Base-by-base conservation (phyloP, 1,140 invertebrate species). In the Steinernema feltiae region DNA sequence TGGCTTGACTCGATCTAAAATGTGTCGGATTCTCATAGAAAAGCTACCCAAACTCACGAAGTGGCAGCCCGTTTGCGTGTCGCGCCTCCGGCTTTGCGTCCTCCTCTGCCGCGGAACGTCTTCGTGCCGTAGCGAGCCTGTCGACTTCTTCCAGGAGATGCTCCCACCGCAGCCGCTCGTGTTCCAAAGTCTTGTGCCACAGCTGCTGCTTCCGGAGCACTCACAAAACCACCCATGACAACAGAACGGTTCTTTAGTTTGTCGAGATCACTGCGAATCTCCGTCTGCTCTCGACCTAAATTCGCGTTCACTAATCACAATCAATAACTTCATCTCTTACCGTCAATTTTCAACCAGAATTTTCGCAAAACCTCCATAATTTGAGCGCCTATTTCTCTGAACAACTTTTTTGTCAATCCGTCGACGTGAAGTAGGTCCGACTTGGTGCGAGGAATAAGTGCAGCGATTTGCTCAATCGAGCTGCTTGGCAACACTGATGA, bases 401-500 rank as follows among this genome's bases (percentile, higher is more conserved):
- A 41, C 18, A 73, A 15, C 30, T 32, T 48, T 69, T n/a, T 81
- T 74, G 81, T 83, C 82, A 82, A 82, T 12, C 79, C 76, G 69
- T 81, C 79, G 2, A 78, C 70, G 31, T 81, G 35, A n/a, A 82
- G 31, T 21, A 82, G 70, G 29, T 82, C 81, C 15, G 81, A 83
- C 30, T 82, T 81, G 1, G 81, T 82, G 18, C 81, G 79, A 48
- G 81, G 81, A n/a, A 82, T 29, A 1, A 82, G 48, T 1, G 81
- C 81, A 24, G 81, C 81, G 17, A 80, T 80, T 46, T 79, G 3
- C 27, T 29, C 21, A 30, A 74, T 32, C 2, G 29, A 18, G n/a
- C 7, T 71, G 53, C 3, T n/a, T 3, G 53, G 53, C 7, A 63
- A 3, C 7, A 27, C 24, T 3, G 12, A 17, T 21, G 15, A 3